A percentile compares a stretch with the other conserved stretches of the same genome.
phyloP scores from a whole-genome alignment of 2,888 invertebrate species.

The Phaonia tiefii region DNA sequence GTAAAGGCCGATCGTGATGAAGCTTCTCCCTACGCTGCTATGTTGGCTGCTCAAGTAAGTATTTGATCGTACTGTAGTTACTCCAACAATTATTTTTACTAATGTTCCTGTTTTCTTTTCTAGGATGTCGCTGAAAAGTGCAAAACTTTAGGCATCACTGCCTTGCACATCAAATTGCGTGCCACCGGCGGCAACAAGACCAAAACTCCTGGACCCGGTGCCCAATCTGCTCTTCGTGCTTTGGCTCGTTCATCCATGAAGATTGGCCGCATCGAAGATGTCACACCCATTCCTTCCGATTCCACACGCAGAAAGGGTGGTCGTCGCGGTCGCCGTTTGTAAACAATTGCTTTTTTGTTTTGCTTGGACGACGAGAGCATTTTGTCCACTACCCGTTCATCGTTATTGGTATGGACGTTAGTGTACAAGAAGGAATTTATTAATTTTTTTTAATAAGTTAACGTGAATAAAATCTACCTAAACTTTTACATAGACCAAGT shows the following conservation, averaged over 20 bases:
- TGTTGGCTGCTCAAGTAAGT: slow-evolving; percentile 98
- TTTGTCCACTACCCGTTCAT: too few species aligned
- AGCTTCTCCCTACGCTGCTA: slow-evolving; percentile 99
- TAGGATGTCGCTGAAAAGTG: slow-evolving; percentile 99
- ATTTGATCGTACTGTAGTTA: background rate
- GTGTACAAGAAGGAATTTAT: slow-evolving; percentile 32
- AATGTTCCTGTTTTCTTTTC: too few species aligned
- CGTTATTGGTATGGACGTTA: slow-evolving; percentile 8
- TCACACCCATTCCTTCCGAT: slow-evolving; percentile 99
- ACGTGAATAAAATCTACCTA: slow-evolving; percentile 59
- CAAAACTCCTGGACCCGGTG: slow-evolving; percentile 99
- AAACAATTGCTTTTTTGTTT: slow-evolving; percentile 80
- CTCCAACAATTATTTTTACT: too few species aligned
- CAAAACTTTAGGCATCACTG: slow-evolving; percentile 97
- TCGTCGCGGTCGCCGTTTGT: slow-evolving; percentile 99
- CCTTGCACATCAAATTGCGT: slow-evolving; percentile 98
- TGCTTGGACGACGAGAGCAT: background rate
- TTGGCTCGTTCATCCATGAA: slow-evolving; percentile 99
- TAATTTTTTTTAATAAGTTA: slow-evolving; percentile 60
- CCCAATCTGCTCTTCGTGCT: slow-evolving; percentile 98
- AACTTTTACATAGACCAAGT: too few species aligned
- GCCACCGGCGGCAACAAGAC: slow-evolving; percentile 99
- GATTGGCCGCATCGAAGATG: slow-evolving; percentile 99
- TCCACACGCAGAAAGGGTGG: slow-evolving; percentile 99
- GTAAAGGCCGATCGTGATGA: slow-evolving; percentile 99